These are phyloP conservation scores for Drepana falcataria DNA, from an alignment of 2,888 invertebrate species.

Conservation along the genomic window DNA sequence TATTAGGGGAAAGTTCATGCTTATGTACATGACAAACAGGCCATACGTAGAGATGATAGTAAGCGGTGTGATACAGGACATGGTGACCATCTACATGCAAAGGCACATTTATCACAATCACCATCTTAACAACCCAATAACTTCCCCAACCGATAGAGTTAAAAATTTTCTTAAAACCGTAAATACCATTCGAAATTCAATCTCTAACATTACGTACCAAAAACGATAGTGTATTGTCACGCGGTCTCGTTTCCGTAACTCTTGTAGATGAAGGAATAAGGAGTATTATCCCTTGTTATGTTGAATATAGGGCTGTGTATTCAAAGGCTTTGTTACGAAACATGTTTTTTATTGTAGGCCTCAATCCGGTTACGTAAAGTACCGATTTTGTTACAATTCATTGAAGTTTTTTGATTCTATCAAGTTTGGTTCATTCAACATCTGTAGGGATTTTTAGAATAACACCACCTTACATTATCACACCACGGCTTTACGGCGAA, in stretches of 20 bases:
- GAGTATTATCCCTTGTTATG: not conserved
- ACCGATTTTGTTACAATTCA: not conserved
- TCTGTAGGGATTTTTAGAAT: not conserved
- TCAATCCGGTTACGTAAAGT: constrained; percentile 1
- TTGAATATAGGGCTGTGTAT: not conserved
- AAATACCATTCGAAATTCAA: not conserved
- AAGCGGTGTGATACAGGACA: no score
- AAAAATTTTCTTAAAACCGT: not conserved
- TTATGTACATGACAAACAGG: no score
- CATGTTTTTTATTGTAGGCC: not conserved
- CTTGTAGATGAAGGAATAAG: not conserved
- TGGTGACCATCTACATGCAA: no score
- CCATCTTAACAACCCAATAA: not conserved
- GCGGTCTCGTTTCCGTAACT: not conserved
- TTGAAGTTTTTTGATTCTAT: not conserved
- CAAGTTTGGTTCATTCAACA: not conserved
- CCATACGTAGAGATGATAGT: no score
- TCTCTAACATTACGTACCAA: not conserved
- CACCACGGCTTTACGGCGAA: no score
- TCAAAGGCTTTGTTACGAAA: not conserved
- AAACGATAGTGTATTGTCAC: not conserved
- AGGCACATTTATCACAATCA: no score
- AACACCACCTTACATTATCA: not conserved
- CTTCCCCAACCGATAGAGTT: not conserved
- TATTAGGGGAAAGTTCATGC: no score